Conservation (phyloP, 2,113 vertebrate species). For the Tragelaphus strepsiceros region DNA sequence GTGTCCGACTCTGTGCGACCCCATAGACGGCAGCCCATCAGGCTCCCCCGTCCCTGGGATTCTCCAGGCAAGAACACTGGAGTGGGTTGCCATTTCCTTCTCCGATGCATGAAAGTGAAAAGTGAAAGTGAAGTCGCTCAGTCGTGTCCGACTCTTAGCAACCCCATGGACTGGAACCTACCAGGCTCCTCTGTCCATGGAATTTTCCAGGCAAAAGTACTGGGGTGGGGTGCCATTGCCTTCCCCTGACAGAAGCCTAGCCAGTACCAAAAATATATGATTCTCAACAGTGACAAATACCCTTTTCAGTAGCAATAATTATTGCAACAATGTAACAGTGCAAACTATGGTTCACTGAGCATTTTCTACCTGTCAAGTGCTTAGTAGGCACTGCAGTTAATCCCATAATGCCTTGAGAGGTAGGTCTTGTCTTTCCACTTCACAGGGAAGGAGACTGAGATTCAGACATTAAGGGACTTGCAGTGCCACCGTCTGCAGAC, state of each 20-base stretch:
- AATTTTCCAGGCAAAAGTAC: not conserved
- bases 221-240: not conserved
- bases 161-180: not conserved
- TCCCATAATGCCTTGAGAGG: not conserved
- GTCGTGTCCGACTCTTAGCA: not conserved
- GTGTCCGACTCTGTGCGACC: fast-evolving
- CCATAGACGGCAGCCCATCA: not conserved
- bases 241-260: not conserved
- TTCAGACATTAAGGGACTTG: not conserved
- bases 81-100: not conserved
- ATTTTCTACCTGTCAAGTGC: not conserved
- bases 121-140: not conserved
- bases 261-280: not conserved
- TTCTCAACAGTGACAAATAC: not conserved
- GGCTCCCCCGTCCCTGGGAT: not conserved
- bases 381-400: not conserved
- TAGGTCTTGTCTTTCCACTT: not conserved
- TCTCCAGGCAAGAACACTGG: not conserved
- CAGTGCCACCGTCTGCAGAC: no score
- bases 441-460: not conserved
- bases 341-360: not conserved
- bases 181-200: not conserved
- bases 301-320: not conserved
- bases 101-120: not conserved
- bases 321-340: not conserved